These are phyloP conservation scores for Triplophysa bombifrons DNA, from an alignment of 2,797 vertebrate species.

Conservation along the genomic window DNA sequence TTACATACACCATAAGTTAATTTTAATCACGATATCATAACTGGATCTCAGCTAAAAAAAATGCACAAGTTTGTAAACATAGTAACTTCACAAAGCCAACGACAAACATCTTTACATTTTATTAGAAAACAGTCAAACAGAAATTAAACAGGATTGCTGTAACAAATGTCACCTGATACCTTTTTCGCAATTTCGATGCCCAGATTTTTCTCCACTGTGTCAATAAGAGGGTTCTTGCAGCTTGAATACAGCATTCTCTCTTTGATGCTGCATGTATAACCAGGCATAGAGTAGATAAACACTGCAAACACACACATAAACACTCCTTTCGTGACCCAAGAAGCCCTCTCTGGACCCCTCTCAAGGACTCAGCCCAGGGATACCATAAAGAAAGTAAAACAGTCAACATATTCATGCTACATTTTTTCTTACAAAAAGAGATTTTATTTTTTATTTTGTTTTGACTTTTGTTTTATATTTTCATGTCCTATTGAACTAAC, in stretches of 20 bases:
- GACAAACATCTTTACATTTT: background rate
- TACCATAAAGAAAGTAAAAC: too few relatives aligned
- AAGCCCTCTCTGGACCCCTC: background rate
- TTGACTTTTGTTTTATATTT: background rate
- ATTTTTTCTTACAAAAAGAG: background rate
- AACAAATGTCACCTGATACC: slow-evolving; percentile 63
- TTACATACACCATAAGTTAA: too few relatives aligned
- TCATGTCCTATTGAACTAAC: too few relatives aligned
- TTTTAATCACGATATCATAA: too few relatives aligned
- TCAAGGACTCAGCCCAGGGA: background rate
- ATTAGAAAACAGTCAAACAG: too few relatives aligned
- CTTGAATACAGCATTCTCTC: slow-evolving; percentile 91
- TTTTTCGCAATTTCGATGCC: slow-evolving; percentile 83
- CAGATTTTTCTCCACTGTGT: slow-evolving; percentile 81
- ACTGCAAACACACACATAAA: slow-evolving; percentile 70
- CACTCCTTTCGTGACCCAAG: background rate
- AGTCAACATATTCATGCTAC: too few relatives aligned
- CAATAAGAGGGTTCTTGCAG: slow-evolving; percentile 84
- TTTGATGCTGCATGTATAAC: slow-evolving; percentile 86
- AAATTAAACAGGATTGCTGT: background rate
- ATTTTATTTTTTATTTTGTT: too few relatives aligned
- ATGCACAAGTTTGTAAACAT: too few relatives aligned
- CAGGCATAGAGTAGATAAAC: slow-evolving; percentile 91
- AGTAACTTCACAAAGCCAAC: too few relatives aligned
- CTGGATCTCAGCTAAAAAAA: too few relatives aligned